These are phyloP conservation scores for Artemia sinica DNA, from an alignment of 2,888 invertebrate species.

Conservation along the genomic window DNA sequence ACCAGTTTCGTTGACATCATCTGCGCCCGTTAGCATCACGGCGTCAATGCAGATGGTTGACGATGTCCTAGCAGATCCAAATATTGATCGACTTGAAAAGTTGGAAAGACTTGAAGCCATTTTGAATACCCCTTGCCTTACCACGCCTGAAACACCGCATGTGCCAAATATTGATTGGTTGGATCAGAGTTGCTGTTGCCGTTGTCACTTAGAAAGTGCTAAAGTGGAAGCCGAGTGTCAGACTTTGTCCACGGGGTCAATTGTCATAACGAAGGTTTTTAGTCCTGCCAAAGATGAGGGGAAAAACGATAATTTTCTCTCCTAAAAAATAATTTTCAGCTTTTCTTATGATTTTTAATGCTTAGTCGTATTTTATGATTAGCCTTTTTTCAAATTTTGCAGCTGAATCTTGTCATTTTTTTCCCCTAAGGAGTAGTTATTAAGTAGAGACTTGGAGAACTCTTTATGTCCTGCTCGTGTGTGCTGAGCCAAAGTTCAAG, in stretches of 20 bases:
- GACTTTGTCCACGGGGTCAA: conserved; percentile 76
- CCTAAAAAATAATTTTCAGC: conserved; percentile 33
- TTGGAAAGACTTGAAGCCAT: conserved; percentile 73
- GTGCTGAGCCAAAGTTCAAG: neutral
- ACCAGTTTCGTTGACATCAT: conserved; percentile 31
- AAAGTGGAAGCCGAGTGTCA: conserved; percentile 46
- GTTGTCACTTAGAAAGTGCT: conserved; percentile 16
- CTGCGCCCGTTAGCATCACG: conserved; percentile 55
- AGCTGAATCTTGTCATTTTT: too few species aligned
- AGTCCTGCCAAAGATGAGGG: conserved; percentile 43
- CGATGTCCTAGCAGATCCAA: conserved; percentile 58
- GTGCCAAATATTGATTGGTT: conserved; percentile 24
- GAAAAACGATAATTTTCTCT: conserved; percentile 37
- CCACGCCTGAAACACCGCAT: conserved; percentile 18
- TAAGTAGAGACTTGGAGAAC: too few species aligned
- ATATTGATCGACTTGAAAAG: conserved; percentile 65
- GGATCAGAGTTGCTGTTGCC: conserved; percentile 24
- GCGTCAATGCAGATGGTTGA: conserved; percentile 80
- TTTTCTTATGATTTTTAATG: too few species aligned
- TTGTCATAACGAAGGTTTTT: conserved; percentile 70
- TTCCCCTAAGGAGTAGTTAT: too few species aligned
- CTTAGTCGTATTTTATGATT: too few species aligned
- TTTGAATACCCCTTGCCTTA: conserved; percentile 45
- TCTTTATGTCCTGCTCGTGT: neutral
- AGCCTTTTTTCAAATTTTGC: too few species aligned